phyloP scores from a whole-genome alignment of 2,888 invertebrate species.

The Melitaea athalia region DNA sequence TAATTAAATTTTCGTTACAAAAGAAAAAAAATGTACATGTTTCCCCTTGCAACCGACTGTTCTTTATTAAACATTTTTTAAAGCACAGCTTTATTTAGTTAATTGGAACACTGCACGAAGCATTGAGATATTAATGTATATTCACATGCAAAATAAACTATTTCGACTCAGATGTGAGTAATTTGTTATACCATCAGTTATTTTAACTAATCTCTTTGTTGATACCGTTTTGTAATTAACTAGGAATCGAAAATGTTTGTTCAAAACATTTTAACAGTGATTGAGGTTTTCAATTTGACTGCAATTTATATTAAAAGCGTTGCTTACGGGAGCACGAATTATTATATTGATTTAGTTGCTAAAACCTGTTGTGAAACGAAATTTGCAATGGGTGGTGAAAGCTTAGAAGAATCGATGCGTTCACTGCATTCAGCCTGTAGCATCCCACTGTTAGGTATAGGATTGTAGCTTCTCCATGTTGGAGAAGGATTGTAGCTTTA shows the following conservation, averaged over 20 bases:
- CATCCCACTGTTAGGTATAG: too few species aligned
- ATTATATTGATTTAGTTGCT: not conserved
- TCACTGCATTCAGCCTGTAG: too few species aligned
- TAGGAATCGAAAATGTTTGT: slow-evolving; percentile 25
- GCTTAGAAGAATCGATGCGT: too few species aligned
- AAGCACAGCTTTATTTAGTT: slow-evolving; percentile 22
- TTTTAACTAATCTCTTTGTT: slow-evolving; percentile 33
- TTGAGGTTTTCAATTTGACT: slow-evolving; percentile 20
- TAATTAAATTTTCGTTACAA: not conserved
- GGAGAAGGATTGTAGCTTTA: too few species aligned
- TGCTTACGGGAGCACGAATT: not conserved
- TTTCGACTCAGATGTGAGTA: slow-evolving; percentile 18
- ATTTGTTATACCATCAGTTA: slow-evolving; percentile 38
- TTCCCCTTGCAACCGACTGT: not conserved
- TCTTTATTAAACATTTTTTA: slow-evolving; percentile 9
- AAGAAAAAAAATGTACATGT: not conserved
- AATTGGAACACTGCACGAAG: slow-evolving; percentile 23
- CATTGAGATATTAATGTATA: slow-evolving; percentile 21
- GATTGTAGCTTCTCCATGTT: too few species aligned
- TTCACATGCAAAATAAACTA: slow-evolving; percentile 22
- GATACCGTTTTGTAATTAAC: slow-evolving; percentile 27
- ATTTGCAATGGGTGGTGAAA: too few species aligned
- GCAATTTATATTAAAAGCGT: not conserved
- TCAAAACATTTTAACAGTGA: slow-evolving; percentile 25
- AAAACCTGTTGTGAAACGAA: too few species aligned